Conservation (phyloP, 2,797 vertebrate genomes). For the Anas bernieri region DNA sequence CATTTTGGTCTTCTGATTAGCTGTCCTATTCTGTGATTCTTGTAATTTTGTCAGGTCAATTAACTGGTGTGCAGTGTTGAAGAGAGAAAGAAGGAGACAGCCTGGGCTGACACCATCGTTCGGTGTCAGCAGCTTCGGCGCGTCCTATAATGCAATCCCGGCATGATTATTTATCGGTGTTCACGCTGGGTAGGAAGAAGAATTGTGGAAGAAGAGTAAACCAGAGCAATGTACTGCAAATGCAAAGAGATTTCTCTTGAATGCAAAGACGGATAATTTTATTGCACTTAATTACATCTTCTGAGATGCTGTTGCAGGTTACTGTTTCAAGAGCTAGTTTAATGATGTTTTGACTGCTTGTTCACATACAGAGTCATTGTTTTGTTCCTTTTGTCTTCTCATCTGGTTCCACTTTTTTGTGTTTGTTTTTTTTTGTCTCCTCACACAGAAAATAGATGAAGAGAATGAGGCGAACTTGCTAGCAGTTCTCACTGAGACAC, state of each 20-base stretch:
- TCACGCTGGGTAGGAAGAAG: not conserved
- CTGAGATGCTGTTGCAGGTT: not conserved
- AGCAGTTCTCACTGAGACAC: conserved; percentile 98
- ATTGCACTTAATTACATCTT: not conserved
- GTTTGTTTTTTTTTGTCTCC: not conserved
- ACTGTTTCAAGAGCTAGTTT: not conserved
- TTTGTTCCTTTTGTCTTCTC: not conserved
- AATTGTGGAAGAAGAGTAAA: conserved; percentile 35
- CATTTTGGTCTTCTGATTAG: conserved; percentile 90
- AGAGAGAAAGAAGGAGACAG: conserved; percentile 67
- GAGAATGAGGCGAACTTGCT: conserved; percentile 99
- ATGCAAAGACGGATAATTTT: not conserved
- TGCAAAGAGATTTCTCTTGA: not conserved
- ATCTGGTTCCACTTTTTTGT: not conserved
- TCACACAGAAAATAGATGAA: conserved; percentile 96
- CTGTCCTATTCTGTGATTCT: conserved; percentile 86
- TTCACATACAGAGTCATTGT: not conserved
- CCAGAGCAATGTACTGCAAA: not conserved
- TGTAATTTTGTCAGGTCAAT: conserved; percentile 91
- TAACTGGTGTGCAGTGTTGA: conserved; percentile 77
- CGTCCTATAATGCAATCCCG: conserved; percentile 66
- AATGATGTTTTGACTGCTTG: not conserved
- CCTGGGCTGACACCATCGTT: conserved; percentile 55
- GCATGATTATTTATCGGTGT: conserved; percentile 53
- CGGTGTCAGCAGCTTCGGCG: conserved; percentile 65